Percentiles rank a stretch among this genome's conserved stretches.
These are phyloP conservation scores for Muschampia plurimacula DNA, from an alignment of 2,888 invertebrate species.

Conservation along the genomic window DNA sequence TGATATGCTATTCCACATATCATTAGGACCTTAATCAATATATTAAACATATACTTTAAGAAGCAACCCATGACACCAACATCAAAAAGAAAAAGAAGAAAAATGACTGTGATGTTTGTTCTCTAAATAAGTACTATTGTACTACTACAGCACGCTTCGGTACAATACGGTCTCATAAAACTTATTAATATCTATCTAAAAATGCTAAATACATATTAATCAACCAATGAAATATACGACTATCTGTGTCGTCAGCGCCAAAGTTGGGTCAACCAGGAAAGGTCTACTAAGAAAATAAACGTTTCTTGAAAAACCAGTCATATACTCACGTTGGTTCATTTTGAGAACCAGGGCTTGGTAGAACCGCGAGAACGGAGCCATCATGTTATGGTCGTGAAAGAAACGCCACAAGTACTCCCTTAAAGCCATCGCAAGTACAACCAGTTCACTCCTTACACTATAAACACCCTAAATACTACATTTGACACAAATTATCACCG, in stretches of 20 bases:
- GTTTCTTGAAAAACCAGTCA: background rate
- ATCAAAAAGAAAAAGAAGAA: no score
- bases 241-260: background rate
- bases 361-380: constrained; percentile 76
- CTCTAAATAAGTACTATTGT: no score
- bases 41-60: no score
- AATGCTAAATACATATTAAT: no score
- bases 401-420: constrained; percentile 59
- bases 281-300: background rate
- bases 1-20: no score
- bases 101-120: no score
- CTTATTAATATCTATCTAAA: no score
- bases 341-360: constrained; percentile 81
- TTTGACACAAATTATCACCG: constrained; percentile 84
- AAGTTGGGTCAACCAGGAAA: background rate
- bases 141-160: no score
- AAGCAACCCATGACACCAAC: no score
- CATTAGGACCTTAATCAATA: no score
- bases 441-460: constrained; percentile 36
- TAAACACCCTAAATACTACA: constrained; percentile 62
- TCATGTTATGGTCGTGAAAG: constrained; percentile 66
- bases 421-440: constrained; percentile 58
- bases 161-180: no score
- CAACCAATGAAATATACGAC: no score
- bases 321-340: constrained; percentile 78